Base-by-base conservation (phyloP, 2,113 vertebrate genomes). In the Lethenteron camtschaticum region DNA sequence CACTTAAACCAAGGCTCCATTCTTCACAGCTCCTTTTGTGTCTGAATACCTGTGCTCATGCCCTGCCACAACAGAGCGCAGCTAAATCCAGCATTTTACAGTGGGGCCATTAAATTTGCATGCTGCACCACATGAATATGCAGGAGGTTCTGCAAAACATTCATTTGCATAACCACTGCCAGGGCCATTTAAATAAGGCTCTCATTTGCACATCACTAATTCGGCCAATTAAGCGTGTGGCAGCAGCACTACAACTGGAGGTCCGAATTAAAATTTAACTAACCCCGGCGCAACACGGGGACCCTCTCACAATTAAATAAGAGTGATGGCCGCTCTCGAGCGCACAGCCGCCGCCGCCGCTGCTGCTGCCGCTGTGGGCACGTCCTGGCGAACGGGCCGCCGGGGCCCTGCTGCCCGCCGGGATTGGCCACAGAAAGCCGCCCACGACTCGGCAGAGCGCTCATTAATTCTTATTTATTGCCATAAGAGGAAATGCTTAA, bases 201-300 rank as follows among this genome's bases (percentile, higher is more conserved):
- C 63, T 66, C 63, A 24, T 66, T 66, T 66, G 63, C 63, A 66
- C 63, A 66, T 66, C 63, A 24, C 63, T 66, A 66, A 66, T 66
- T 20, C 24, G 24, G 63, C 63, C 63, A 66, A 66, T 66, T 66
- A 66, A 66, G 63, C 24, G 63, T 16, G 24, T 66, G 63, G 63
- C 63, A 66, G 24, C 63, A n/a, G 24, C n/a, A 66, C 63, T 66
- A 24, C 63, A 66, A 66, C 63, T n/a, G 63, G 63, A 66, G 24
- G 63, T n/a, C 63, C n/a, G 63, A 66, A 66, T 66, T 66, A 66
- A 66, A 66, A 66, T 66, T 66, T 66, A 66, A 66, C 63, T 20
- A 24, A 24, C 63, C 24, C 63, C 41, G 24, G 24, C 63, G 24
- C 63, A 24, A 66, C 24, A 66, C 63, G 63, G 24, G 63, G 63